Evolutionary conservation across 2,888 invertebrate species (phyloP).

Genomic region (Mesorhabditis spiculigera): DNA sequence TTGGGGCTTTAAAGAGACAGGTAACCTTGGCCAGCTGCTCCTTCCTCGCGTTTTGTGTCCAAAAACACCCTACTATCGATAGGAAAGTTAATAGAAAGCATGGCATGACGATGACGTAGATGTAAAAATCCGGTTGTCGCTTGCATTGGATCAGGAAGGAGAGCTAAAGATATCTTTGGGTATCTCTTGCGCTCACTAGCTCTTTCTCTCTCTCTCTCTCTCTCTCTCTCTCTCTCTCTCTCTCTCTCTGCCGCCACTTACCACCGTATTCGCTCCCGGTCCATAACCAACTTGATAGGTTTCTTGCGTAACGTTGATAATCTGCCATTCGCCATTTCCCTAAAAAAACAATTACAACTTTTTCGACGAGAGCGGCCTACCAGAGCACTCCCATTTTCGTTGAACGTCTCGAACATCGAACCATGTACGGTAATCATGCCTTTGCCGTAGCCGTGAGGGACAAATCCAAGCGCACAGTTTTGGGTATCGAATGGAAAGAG

Average conservation of each 20-base stretch:
- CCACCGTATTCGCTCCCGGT: too few species aligned
- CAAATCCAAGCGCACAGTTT: constrained; percentile 3
- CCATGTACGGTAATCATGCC: background rate
- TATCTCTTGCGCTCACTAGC: background rate
- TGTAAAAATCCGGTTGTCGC: constrained; percentile 1
- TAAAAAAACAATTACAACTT: too few species aligned
- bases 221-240: background rate
- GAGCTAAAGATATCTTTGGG: background rate
- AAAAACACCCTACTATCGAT: background rate
- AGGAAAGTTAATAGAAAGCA: background rate
- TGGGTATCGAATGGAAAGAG: background rate
- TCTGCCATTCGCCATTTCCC: too few species aligned
- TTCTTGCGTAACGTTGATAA: too few species aligned
- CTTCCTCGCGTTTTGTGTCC: constrained; percentile 1
- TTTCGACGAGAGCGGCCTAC: too few species aligned
- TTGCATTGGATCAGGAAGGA: background rate
- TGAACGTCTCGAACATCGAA: too few species aligned
- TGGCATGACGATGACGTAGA: constrained; percentile 1
- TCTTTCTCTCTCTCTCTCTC: background rate
- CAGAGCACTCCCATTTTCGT: too few species aligned
- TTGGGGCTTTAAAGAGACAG: too few species aligned
- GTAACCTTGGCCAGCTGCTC: constrained; percentile 1
- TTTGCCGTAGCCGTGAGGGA: background rate
- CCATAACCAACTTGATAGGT: background rate
- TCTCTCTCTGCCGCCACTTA: background rate